Base-by-base conservation (phyloP, 1,140 invertebrate species). In the Drosophila murphyi region DNA sequence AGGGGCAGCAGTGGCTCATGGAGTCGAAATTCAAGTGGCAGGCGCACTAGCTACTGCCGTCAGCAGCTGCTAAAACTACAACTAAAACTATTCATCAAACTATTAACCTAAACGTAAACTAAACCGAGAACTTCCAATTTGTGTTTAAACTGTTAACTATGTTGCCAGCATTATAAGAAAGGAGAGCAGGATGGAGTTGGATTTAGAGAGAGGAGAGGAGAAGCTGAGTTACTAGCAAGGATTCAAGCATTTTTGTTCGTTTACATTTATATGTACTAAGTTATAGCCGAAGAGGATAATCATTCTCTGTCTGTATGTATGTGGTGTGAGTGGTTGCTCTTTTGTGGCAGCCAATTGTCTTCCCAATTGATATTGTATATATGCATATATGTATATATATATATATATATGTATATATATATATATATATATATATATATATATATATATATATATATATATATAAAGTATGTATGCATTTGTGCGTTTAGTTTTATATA, bases 11-110 rank as follows among this genome's bases (percentile, higher is more conserved):
- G 91, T 99, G 98, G 98, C 95, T 97, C 54, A 99, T 99, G 98
- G 96, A 97, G 92, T 96, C 96, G 71, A 98, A 98, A 93, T 98
- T 98, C 92, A 97, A 97, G 93, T 98, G 97, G 97, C 97, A 98
- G 94, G 97, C 97, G 35, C 91, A 92, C 89, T 92, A 92, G 87
- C 83, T 76, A 10, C 31, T n/a, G 10, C 5, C 6, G 10, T 2
- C 7, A n/a, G 10, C 39, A n/a, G n/a, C 28, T n/a, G 50, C 31
- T 50, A 70, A 8, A 51, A 59, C 7, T 51, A 62, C 28, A 54
- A 59, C 48, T 60, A 31, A 54, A 57, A 51, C 65, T 60, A 64
- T 37, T 28, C 51, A 52, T 28, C 7, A 52, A 12, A 63, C 55
- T 76, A 71, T 55, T 43, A 79, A 80, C 54, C 73, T 70, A 69